phyloP scores from a whole-genome alignment of 2,888 invertebrate genomes.

The Orgyia antiqua region DNA sequence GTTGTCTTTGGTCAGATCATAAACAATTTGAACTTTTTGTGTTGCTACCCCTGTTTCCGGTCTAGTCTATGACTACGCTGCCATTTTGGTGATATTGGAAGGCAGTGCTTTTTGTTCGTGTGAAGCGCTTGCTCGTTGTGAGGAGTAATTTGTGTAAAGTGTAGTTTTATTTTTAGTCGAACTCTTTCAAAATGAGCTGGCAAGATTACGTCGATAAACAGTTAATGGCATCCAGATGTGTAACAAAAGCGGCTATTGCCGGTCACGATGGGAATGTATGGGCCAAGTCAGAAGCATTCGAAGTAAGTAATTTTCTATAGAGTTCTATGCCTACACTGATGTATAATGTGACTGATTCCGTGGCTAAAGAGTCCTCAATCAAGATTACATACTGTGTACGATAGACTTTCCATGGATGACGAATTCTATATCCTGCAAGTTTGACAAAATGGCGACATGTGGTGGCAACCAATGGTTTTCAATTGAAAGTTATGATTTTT shows the following conservation, averaged over 20 bases:
- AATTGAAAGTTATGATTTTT: conserved; percentile 12
- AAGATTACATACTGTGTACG: conserved; percentile 36
- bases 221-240: conserved; percentile 96
- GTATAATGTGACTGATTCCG: conserved; percentile 25
- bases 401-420: conserved; percentile 46
- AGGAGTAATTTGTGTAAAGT: conserved; percentile 67
- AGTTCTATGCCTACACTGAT: conserved; percentile 50
- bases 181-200: conserved; percentile 92
- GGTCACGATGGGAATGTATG: conserved; percentile 97
- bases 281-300: conserved; percentile 95
- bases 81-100: conserved; percentile 76
- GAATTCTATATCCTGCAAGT: conserved; percentile 63
- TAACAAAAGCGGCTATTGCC: conserved; percentile 95
- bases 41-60: conserved; percentile 56
- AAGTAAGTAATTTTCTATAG: conserved; percentile 83
- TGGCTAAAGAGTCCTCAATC: conserved; percentile 29
- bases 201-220: conserved; percentile 99
- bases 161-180: conserved; percentile 75
- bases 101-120: conserved; percentile 78
- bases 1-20: conserved; percentile 9
- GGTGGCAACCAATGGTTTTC: conserved; percentile 49
- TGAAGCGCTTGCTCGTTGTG: conserved; percentile 76
- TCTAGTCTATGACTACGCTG: conserved; percentile 64
- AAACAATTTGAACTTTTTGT: conserved; percentile 12
- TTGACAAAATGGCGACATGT: conserved; percentile 78